Percentiles rank a stretch among this genome's conserved stretches.
These are phyloP conservation scores for Limosa lapponica DNA, from an alignment of 2,797 vertebrate genomes.

Conservation along the genomic window DNA sequence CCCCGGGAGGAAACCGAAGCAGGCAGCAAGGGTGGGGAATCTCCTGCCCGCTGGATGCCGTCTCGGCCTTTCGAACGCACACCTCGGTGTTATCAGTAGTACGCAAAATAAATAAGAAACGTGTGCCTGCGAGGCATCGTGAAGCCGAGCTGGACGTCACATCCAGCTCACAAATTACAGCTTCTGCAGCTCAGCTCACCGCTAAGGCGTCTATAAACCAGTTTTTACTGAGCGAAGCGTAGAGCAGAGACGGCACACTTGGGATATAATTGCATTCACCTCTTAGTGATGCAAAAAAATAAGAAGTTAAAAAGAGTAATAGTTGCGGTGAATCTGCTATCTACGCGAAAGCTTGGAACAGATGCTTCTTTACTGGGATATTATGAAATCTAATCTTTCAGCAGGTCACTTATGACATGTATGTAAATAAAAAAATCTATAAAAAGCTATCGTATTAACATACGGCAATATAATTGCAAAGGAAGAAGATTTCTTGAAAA, in stretches of 20 bases:
- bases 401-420: background rate
- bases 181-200: background rate
- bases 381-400: background rate
- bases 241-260: background rate
- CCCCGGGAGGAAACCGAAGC: constrained; percentile 27
- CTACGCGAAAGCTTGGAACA: background rate
- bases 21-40: constrained; percentile 18
- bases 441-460: background rate
- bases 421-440: constrained; percentile 12
- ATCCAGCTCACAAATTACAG: background rate
- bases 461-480: background rate
- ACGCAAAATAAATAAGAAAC: background rate
- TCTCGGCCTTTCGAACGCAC: background rate
- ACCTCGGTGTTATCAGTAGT: background rate
- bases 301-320: background rate
- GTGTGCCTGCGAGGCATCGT: background rate
- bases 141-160: background rate
- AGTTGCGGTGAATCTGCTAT: background rate
- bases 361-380: background rate
- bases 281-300: background rate
- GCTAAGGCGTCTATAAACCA: background rate
- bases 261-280: background rate
- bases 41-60: background rate
- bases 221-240: background rate
- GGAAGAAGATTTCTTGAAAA: constrained; percentile 1